Base-by-base conservation (phyloP, 23 tunicate species). In the Trididemnum nubilum region DNA sequence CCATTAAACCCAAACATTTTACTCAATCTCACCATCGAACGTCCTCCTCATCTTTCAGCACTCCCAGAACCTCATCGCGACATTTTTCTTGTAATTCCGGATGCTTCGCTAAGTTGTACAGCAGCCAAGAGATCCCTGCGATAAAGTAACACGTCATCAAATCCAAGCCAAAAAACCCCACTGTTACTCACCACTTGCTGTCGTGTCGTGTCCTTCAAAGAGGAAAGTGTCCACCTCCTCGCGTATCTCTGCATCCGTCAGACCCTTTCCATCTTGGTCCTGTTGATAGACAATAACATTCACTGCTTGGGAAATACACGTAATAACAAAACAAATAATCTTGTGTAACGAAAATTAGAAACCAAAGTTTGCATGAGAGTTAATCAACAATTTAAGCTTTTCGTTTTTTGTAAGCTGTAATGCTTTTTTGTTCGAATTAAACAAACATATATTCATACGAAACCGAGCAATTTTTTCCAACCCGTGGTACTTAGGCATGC, bases 191-290 rank as follows among this genome's bases (percentile, higher is more conserved):
- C 97, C 88, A 67, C 92, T 92, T 2, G 92, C 73, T 0, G 88
- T 85, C 25, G 97, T 92, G 80, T 92, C 97, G 61, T 92, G 97
- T 30, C 97, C 97, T 40, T 82, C 97, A 64, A 92, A 92, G 34
- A 92, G 74, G 64, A 92, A 92, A 1, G 97, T 92, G 50, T 92
- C 92, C 50, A 92, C 97, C 65, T 92, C 91, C 32, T 87, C 97
- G 15, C 97, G 75, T 22, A 92, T 87, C 73, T 92, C 97, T 44
- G 31, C 44, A 38, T 82, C 90, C 22, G 97, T 65, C 36, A 92
- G 73, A 0, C 97, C 97, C 0, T 71, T 77, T 0, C 97, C 88
- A 24, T 86, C 80, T 29, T 92, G 88, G 49, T 92, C 91, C 83
- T 86, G 51, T 63, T 21, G 57, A 12, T 18, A 49, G 12, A 12